Base-by-base conservation (phyloP, 2,797 vertebrate genomes). In the Anguilla pacifica region DNA sequence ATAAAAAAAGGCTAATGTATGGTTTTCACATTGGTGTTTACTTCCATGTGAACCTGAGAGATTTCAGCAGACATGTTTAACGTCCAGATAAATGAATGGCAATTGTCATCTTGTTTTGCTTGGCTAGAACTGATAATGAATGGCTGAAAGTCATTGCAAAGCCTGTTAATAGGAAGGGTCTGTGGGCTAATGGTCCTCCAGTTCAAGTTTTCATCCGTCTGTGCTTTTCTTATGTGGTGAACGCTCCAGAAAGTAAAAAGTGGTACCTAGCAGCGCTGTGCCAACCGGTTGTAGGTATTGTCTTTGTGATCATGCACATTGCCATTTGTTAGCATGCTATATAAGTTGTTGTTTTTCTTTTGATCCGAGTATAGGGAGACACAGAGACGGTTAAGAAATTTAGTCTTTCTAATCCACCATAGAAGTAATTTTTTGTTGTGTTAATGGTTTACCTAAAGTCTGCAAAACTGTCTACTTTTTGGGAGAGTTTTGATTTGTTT, bases 391-490 rank as follows among this genome's bases (percentile, higher is more conserved):
- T n/a, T 17, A n/a, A 6, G 35, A 43, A 22, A n/a, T 9, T 2
- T 84, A 28, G 64, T 25, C 70, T 72, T 67, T n/a, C 64, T 57
- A 84, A 57, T 84, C 49, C 81, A 55, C 43, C 25, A 64, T 70
- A 55, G 9, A 81, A 61, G 46, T 53, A 4, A 17, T 46, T 86
- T 59, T 72, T 25, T 9, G 7, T 2, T 72, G 67, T 72, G 64
- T 28, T 67, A n/a, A 25, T 67, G 70, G 70, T 67, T n/a, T 67
- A n/a, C 64, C n/a, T 28, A n/a, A 67, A 67, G 25, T 77, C 55
- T 17, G 15, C 55, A 57, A 7, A 11, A 7, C 35, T 77, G 35
- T 77, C 72, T 77, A 2, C 72, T 19, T 13, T 77, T 4, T 77
- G 35, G 28, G 19, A 28, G 67, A 1, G 35, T 43, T 39, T 15